These are phyloP conservation scores for Trematomus loennbergii DNA, from an alignment of 2,113 vertebrate species.

Conservation along the genomic window DNA sequence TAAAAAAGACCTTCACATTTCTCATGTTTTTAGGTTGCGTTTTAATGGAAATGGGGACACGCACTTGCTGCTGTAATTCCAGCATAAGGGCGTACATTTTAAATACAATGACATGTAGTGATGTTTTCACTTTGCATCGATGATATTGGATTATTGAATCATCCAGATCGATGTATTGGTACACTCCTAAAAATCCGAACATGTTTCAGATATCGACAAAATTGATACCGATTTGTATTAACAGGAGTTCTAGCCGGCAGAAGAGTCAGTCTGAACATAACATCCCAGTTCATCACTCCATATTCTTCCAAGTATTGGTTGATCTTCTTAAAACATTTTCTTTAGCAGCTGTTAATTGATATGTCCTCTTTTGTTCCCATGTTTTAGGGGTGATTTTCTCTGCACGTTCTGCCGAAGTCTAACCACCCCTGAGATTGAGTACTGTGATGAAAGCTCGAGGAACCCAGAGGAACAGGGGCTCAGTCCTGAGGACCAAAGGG, in stretches of 20 bases:
- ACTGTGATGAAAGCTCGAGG: conserved; percentile 94
- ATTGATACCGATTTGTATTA: neutral
- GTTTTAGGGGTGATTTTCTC: conserved; percentile 94
- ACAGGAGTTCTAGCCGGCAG: neutral
- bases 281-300: no score
- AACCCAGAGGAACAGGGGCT: conserved; percentile 86
- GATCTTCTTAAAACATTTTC: neutral
- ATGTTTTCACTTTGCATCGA: no score
- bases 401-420: conserved; percentile 97
- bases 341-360: neutral
- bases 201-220: neutral
- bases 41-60: no score
- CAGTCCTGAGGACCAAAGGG: conserved; percentile 94
- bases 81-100: no score
- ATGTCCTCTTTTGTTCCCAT: conserved; percentile 31
- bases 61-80: no score
- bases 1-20: no score
- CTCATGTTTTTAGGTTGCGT: no score
- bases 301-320: neutral
- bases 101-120: no score
- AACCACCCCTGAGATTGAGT: conserved; percentile 93
- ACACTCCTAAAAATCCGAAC: no score
- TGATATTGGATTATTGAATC: no score
- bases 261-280: neutral
- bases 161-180: no score